Evolutionary conservation across 2,113 vertebrate species (phyloP).

Genomic region (Numida meleagris): DNA sequence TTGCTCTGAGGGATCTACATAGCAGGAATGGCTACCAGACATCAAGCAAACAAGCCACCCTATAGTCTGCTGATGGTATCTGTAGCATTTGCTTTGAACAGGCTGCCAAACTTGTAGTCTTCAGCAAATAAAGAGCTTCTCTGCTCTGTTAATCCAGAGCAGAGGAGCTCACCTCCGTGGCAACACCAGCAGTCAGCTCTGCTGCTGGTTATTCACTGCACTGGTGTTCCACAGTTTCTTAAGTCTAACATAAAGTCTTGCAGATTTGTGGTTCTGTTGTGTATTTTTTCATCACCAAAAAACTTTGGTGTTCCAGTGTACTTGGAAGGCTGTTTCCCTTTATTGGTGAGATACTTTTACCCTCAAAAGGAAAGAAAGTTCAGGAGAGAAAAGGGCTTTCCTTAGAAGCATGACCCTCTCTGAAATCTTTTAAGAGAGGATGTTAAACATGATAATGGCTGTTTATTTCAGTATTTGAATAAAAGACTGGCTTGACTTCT

Average conservation of each 20-base stretch:
- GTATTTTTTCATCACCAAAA: neutral
- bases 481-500: neutral
- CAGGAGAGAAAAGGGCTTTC: neutral
- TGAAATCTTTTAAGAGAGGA: neutral
- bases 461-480: neutral
- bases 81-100: neutral
- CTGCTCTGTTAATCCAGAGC: neutral
- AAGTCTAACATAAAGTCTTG: neutral
- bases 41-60: neutral
- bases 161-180: neutral
- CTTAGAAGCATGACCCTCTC: neutral
- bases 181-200: neutral
- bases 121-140: neutral
- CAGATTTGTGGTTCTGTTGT: neutral
- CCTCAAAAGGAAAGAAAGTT: neutral
- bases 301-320: neutral
- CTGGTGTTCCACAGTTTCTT: neutral
- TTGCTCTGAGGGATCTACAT: rapidly evolving
- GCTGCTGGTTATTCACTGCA: neutral
- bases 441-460: neutral
- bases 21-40: neutral
- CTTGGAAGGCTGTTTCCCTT: neutral
- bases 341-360: neutral
- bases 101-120: neutral
- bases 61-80: neutral